phyloP scores from a whole-genome alignment of 2,113 vertebrate genomes.

The human region DNA sequence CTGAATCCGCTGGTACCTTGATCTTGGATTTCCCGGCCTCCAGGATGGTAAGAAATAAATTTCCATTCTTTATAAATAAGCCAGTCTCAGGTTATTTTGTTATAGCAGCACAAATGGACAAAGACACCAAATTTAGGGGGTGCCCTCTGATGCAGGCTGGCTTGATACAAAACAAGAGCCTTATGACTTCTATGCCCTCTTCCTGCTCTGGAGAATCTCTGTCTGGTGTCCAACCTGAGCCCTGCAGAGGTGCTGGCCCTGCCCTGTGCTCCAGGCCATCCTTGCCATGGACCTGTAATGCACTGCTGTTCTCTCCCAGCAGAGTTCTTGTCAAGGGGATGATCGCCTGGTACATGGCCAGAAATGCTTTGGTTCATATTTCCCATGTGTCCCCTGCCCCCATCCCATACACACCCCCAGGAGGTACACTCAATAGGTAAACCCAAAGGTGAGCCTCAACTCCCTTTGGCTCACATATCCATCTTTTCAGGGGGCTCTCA shows the following conservation, averaged over 20 bases:
- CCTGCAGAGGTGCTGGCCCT: neutral
- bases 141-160: rapidly evolving
- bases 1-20: neutral
- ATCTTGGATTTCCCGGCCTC: neutral
- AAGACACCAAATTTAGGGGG: no score
- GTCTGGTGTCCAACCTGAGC: no score
- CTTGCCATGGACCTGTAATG: no score
- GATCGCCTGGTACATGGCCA: rapidly evolving
- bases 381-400: neutral
- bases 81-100: neutral
- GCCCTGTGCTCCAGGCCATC: neutral
- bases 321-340: neutral
- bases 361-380: neutral
- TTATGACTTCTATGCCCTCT: neutral
- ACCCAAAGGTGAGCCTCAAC: neutral
- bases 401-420: neutral
- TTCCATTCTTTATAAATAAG: neutral
- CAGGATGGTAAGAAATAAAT: neutral
- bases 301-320: no score
- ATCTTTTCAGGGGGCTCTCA: neutral
- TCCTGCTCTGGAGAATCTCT: neutral
- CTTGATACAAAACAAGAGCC: neutral
- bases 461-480: neutral
- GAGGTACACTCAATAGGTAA: neutral
- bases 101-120: neutral